These are phyloP conservation scores for Ennomos quercinarius DNA, from an alignment of 2,888 invertebrate genomes.

Conservation along the genomic window DNA sequence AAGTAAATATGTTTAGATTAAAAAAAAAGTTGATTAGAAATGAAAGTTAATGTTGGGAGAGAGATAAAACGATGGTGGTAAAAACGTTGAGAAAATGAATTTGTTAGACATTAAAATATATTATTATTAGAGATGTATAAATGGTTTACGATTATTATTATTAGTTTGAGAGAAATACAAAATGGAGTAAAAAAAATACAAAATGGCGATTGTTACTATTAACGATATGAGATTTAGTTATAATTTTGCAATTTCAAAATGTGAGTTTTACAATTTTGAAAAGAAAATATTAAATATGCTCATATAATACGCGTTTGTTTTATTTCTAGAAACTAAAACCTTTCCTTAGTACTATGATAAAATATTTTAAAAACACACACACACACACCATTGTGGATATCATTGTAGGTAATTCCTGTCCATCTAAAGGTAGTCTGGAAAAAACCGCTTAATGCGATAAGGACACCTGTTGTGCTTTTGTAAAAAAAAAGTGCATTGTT, in stretches of 20 bases:
- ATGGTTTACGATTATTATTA: slow-evolving; percentile 84
- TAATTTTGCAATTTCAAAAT: slow-evolving; percentile 86
- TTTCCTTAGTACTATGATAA: slow-evolving; percentile 8
- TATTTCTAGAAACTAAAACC: slow-evolving; percentile 48
- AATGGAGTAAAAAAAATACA: slow-evolving; percentile 66
- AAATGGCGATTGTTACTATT: slow-evolving; percentile 84
- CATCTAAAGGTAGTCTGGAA: no score
- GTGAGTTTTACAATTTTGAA: slow-evolving; percentile 86
- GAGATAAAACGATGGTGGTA: slow-evolving; percentile 72
- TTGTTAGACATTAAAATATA: slow-evolving; percentile 85
- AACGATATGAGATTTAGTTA: slow-evolving; percentile 85
- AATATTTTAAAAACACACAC: no score
- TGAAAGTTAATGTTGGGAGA: slow-evolving; percentile 79
- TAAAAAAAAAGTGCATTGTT: no score
- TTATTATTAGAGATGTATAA: slow-evolving; percentile 85
- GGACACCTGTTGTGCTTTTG: no score
- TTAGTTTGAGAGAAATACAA: slow-evolving; percentile 80
- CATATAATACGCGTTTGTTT: slow-evolving; percentile 74
- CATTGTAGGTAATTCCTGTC: no score
- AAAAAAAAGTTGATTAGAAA: slow-evolving; percentile 78
- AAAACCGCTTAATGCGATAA: no score
- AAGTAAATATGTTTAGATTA: slow-evolving; percentile 81
- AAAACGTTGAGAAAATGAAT: slow-evolving; percentile 81
- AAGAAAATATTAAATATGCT: slow-evolving; percentile 86
- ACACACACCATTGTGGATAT: no score